phyloP scores from a whole-genome alignment of 2,888 invertebrate genomes.

The Sarcophaga variegata region DNA sequence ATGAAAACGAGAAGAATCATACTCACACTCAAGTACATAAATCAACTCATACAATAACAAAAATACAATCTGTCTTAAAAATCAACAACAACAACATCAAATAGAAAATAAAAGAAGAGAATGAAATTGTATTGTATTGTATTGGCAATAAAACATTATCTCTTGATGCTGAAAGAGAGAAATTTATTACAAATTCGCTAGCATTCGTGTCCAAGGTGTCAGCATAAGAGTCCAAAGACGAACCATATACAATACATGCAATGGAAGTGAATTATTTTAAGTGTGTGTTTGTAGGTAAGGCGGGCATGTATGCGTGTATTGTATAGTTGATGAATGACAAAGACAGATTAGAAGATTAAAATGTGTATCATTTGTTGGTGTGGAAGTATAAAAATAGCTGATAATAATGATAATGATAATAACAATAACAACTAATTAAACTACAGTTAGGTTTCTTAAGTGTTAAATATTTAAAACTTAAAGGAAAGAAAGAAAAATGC shows the following conservation, averaged over 20 bases:
- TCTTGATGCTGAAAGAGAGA: background rate
- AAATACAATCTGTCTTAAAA: background rate
- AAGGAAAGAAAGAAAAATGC: too few relatives aligned
- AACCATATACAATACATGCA: too few relatives aligned
- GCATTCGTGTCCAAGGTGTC: background rate
- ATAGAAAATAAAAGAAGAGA: background rate
- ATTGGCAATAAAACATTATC: background rate
- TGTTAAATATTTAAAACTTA: background rate
- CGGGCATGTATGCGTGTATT: background rate
- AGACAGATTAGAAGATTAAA: slow-evolving; percentile 38
- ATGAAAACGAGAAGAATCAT: background rate
- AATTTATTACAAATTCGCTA: slow-evolving; percentile 5
- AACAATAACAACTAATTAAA: background rate
- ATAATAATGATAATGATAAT: background rate
- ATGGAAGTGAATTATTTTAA: background rate
- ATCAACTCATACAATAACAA: background rate
- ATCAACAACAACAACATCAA: too few relatives aligned
- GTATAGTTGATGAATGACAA: slow-evolving; percentile 21
- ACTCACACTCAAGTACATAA: background rate
- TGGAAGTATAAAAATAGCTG: slow-evolving; percentile 9
- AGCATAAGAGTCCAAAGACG: background rate
- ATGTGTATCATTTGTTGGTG: slow-evolving; percentile 9
- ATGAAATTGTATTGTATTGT: background rate
- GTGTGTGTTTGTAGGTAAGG: background rate
- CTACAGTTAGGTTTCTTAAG: background rate